Evolutionary conservation across 2,113 vertebrate species (phyloP).

Genomic region (Coryphaenoides rupestris): DNA sequence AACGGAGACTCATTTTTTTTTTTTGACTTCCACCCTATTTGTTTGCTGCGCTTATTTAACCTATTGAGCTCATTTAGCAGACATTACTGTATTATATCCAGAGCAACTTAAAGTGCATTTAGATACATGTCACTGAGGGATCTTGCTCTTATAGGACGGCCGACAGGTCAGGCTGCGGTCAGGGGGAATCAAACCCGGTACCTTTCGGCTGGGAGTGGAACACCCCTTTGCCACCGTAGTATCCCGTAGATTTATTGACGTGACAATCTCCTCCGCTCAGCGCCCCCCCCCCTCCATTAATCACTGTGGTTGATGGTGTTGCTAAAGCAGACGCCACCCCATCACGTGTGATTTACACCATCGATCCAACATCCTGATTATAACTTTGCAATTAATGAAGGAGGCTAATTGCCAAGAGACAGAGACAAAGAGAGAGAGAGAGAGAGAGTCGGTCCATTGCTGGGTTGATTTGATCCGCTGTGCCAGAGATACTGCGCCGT

Average conservation of each 20-base stretch:
- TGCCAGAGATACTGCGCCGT: slow-evolving; percentile 60
- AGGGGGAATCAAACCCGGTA: no score
- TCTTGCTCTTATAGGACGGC: no score
- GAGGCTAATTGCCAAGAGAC: slow-evolving; percentile 67
- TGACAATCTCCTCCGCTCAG: slow-evolving; percentile 18
- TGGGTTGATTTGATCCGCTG: slow-evolving; percentile 52
- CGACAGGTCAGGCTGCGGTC: no score
- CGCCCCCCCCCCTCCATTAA: slow-evolving; percentile 46
- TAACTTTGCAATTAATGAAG: slow-evolving; percentile 75
- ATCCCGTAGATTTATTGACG: slow-evolving; percentile 25
- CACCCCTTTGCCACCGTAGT: no score
- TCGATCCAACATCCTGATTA: slow-evolving; percentile 70
- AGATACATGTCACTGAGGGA: no score
- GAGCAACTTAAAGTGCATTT: no score
- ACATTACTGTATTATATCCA: no score
- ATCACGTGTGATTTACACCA: slow-evolving; percentile 61
- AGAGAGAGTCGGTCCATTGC: slow-evolving; percentile 47
- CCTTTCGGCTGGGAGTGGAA: no score
- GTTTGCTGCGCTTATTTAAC: no score
- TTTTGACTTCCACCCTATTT: no score
- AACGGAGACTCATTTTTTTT: no score
- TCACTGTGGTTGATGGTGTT: slow-evolving; percentile 51
- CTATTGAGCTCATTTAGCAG: no score
- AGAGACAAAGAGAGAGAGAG: slow-evolving; percentile 21
- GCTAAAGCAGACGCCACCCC: slow-evolving; percentile 48